phyloP scores from a whole-genome alignment of 2,113 vertebrate genomes.

The Bagarius yarrelli region DNA sequence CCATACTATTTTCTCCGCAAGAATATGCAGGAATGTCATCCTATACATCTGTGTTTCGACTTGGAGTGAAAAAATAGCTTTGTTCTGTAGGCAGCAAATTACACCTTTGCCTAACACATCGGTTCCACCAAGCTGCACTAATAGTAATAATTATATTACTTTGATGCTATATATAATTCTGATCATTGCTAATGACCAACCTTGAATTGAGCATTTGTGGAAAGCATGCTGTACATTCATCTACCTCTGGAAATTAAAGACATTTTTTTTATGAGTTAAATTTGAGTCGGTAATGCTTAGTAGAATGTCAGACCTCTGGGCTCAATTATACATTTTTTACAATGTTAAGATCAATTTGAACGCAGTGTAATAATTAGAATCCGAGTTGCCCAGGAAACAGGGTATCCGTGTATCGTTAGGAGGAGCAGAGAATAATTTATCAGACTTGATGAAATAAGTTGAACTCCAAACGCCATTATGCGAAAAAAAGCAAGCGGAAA shows the following conservation, averaged over 20 bases:
- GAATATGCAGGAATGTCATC: neutral
- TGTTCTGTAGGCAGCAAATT: slow-evolving; percentile 22
- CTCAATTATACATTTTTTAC: slow-evolving; percentile 24
- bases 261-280: neutral
- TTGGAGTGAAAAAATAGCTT: slow-evolving; percentile 14
- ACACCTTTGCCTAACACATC: neutral
- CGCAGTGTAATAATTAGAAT: neutral
- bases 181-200: neutral
- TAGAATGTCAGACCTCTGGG: neutral
- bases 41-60: slow-evolving; percentile 8
- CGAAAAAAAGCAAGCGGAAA: slow-evolving; percentile 7
- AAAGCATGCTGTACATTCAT: neutral
- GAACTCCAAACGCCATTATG: neutral
- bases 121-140: neutral
- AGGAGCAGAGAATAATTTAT: slow-evolving; percentile 19
- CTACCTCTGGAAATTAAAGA: neutral
- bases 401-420: neutral
- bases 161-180: neutral
- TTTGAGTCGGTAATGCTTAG: neutral
- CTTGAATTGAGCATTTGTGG: neutral
- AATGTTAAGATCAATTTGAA: slow-evolving; percentile 15
- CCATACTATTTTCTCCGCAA: neutral
- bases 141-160: neutral
- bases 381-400: slow-evolving; percentile 7
- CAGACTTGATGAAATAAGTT: slow-evolving; percentile 16